phyloP scores from a whole-genome alignment of 2,888 invertebrate species.

The Chelonus formosanus region DNA sequence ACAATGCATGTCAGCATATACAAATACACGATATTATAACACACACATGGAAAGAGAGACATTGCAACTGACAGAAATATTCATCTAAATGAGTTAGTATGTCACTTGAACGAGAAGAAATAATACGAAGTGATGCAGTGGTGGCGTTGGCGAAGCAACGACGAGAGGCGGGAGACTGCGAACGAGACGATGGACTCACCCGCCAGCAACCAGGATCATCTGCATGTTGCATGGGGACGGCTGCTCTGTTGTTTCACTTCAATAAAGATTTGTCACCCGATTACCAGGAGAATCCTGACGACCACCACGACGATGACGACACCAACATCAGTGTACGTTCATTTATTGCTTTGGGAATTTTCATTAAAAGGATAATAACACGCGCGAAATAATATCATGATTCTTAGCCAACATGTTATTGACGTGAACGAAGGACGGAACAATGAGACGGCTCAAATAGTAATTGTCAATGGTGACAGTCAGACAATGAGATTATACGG shows the following conservation, averaged over 20 bases:
- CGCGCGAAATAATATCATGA: not conserved
- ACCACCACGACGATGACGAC: not conserved
- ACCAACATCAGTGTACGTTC: conserved; percentile 1
- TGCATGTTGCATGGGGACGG: conserved; percentile 65
- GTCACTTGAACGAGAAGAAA: conserved; percentile 11
- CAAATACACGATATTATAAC: too few species aligned
- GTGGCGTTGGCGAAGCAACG: conserved; percentile 32
- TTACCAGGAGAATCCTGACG: too few species aligned
- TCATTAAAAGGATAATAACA: not conserved
- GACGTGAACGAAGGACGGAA: conserved; percentile 23
- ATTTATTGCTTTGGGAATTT: not conserved
- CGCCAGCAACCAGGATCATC: conserved; percentile 67
- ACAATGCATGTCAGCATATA: too few species aligned
- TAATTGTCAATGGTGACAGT: not conserved
- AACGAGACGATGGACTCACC: conserved; percentile 63
- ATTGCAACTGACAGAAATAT: too few species aligned
- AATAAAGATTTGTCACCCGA: conserved; percentile 35
- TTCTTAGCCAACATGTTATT: not conserved
- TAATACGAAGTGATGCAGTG: conserved; percentile 26
- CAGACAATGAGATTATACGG: not conserved
- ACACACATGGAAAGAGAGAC: too few species aligned
- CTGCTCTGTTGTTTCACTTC: conserved; percentile 51
- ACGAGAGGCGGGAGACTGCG: conserved; percentile 30
- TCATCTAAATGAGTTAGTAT: not conserved
- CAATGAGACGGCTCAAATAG: conserved; percentile 23